Base-by-base conservation (phyloP, 1,140 invertebrate genomes). In the Pachyrhynchus sulphureomaculatus region DNA sequence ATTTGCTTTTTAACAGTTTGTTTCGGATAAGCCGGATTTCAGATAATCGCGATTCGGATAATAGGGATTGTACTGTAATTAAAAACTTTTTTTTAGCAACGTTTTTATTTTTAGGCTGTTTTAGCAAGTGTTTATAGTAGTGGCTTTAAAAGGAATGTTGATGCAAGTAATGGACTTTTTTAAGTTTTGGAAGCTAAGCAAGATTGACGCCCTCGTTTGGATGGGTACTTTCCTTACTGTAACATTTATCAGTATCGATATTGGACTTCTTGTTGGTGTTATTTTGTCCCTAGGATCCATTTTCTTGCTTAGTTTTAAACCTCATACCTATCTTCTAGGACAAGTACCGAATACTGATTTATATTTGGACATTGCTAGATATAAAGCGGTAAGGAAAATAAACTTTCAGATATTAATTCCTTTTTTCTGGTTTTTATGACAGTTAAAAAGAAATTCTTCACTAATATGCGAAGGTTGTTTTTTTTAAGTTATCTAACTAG, bases 81-180 rank as follows among this genome's bases (percentile, higher is more conserved):
- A n/a, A n/a, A n/a, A n/a, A n/a, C n/a, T n/a, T n/a, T n/a, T n/a
- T n/a, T n/a, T n/a, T 15, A 37, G 13, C 12, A 15, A 37, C 21
- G 1, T 44, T 44, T 44, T 29, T 10, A 18, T 48, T 68, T 67
- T 56, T 74, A 88, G 84, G 83, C 83, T 72, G 80, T 88, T 17
- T 72, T 89, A 20, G 83, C 85, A 5, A 77, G 83, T 17, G 83
- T 89, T n/a, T 13, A 87, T 89, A 54, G 77, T 88, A 55, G 88
- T 91, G 2, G 86, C 89, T 0, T 72, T 92, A 15, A 90, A 88
- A 73, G 85, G 86, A 52, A 88, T 92, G 84, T 80, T 92, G 23
- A 69, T 83, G 60, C 88, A 92, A 79, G 78, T 87, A 29, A 75
- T 69, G 33, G 83, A 89, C 64, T 77, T 91, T 5, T 75, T 74